Conservation (phyloP, 2,797 vertebrate genomes). For the Pseudocheirus occidentalis region DNA sequence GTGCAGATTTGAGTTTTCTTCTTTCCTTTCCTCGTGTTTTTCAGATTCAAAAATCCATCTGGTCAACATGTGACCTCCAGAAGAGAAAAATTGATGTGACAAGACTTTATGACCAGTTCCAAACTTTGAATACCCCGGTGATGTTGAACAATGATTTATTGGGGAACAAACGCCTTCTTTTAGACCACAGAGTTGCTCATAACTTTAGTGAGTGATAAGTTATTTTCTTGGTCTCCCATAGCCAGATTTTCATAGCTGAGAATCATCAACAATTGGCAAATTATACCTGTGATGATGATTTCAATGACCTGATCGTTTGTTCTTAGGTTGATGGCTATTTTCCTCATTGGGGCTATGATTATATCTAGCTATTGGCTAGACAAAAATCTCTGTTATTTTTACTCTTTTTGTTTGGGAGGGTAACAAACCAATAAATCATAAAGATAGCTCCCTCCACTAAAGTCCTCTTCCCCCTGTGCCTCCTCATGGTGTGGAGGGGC, state of each 20-base stretch:
- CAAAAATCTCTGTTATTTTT: background rate
- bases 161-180: constrained; percentile 83
- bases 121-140: constrained; percentile 75
- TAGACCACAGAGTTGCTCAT: constrained; percentile 86
- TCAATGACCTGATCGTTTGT: background rate
- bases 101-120: constrained; percentile 85
- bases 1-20: background rate
- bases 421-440: background rate
- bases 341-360: background rate
- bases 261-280: accelerated
- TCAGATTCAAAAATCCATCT: constrained; percentile 89
- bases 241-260: background rate
- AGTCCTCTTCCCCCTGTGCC: background rate
- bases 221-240: background rate
- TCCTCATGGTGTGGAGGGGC: background rate
- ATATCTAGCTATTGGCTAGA: background rate
- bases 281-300: background rate
- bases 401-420: background rate
- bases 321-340: accelerated
- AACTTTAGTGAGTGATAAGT: constrained; percentile 87
- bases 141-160: constrained; percentile 61
- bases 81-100: constrained; percentile 81
- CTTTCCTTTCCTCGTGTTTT: constrained; percentile 12
- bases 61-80: constrained; percentile 77
- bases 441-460: background rate